These are phyloP conservation scores for Eledona agricola DNA, from an alignment of 2,888 invertebrate species.

Conservation along the genomic window DNA sequence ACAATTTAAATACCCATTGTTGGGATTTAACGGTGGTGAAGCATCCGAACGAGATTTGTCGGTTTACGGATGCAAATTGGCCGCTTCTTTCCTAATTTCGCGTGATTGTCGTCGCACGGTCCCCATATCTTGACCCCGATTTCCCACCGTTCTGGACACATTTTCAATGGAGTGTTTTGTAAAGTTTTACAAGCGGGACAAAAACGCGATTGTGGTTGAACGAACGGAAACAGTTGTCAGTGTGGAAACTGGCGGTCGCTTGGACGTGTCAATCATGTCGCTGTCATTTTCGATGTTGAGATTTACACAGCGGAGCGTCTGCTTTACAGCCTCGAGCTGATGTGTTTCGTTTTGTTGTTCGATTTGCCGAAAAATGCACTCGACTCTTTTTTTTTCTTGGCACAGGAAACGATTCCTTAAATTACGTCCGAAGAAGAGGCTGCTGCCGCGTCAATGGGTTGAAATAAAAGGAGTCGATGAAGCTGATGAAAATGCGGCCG, in stretches of 20 bases:
- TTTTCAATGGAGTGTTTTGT: conserved; percentile 27
- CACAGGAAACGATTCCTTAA: no score
- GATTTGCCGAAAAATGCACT: conserved; percentile 14
- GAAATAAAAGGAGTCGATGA: no score
- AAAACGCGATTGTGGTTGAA: conserved; percentile 34
- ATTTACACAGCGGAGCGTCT: conserved; percentile 36
- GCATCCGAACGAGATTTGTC: background rate
- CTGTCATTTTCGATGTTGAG: conserved; percentile 35
- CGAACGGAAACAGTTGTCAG: conserved; percentile 41
- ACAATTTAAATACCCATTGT: conserved; percentile 34
- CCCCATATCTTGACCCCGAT: conserved; percentile 22
- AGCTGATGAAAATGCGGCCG: no score
- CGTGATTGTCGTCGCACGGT: conserved; percentile 6
- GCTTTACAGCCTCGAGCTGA: conserved; percentile 30
- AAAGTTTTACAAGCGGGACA: conserved; percentile 29
- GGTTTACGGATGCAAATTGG: conserved; percentile 17
- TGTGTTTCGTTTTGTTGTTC: conserved; percentile 12
- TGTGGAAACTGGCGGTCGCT: conserved; percentile 39
- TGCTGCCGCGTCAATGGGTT: no score
- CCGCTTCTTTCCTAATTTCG: background rate
- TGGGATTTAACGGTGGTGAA: conserved; percentile 34
- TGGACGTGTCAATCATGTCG: conserved; percentile 38
- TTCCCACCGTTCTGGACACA: conserved; percentile 17
- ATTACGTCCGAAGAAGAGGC: no score
- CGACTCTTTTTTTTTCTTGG: no score